Base-by-base conservation (phyloP, 2,797 vertebrate genomes). In the Rhabdomys pumilio region DNA sequence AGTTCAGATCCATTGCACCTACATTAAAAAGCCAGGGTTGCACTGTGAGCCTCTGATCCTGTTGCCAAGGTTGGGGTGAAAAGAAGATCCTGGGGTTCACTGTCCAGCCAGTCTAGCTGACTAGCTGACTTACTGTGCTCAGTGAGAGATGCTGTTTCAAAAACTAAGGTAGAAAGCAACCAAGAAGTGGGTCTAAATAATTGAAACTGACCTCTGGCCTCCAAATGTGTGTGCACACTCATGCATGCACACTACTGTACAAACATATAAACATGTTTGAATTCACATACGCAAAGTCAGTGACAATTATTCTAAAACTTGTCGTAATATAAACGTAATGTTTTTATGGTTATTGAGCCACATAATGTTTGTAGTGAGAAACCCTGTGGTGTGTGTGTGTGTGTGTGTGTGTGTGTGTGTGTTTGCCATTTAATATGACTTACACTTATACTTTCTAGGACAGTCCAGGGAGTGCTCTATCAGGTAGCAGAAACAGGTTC, bases 361-460 rank as follows among this genome's bases (percentile, higher is more conserved):
- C 34, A 59, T 50, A 34, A 91, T 75, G 20, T 85, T 76, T 72
- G 10, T 50, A 89, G 73, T 10, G 73, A 85, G 38, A 95, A 50
- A 80, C 38, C 1, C 1, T 22, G 24, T 76, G 73, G 53, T 57
- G 57, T 65, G 13, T 67, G 65, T 67, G 24, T 20, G 17, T 59
- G 65, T 63, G 67, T 73, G 9, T 24, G 22, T 57, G 22, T 82
- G 55, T 5, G 22, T 50, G 44, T n/a, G 11, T 53, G 10, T 26
- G 81, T 90, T 91, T 94, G 63, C 20, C 57, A 31, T 63, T 92
- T 80, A 41, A 65, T 17, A 85, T 41, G 14, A 41, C 31, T 20
- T 73, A 85, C 47, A 91, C 34, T 57, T 95, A 34, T 11, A n/a
- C 77, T 76, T 55, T 88, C 63, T 55, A 41, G 89, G 79, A 93